These are phyloP conservation scores for Dendronephthya gigantea DNA, from an alignment of 64 coral and sea anemone genomes.

Conservation along the genomic window DNA sequence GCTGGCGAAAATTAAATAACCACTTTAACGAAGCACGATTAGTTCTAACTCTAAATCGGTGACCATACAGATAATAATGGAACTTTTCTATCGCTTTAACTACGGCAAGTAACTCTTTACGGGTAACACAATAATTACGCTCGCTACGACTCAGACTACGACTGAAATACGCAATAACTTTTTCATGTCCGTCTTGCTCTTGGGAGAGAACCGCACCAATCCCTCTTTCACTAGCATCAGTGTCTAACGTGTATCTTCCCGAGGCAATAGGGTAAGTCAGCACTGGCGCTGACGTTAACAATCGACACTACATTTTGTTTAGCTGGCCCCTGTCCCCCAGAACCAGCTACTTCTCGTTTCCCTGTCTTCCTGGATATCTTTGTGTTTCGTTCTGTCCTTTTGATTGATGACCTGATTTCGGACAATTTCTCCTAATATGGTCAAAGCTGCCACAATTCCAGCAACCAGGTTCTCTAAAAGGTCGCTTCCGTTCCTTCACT, in stretches of 20 bases:
- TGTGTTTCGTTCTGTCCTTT: no score
- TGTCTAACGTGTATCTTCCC: background rate
- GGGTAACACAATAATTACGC: no score
- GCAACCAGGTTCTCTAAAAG: no score
- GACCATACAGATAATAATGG: conserved; percentile 16
- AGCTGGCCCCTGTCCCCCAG: no score
- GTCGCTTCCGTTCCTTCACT: no score
- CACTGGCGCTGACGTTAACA: background rate
- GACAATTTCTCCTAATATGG: no score
- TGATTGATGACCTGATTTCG: no score
- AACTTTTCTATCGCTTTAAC: background rate
- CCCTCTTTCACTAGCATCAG: background rate
- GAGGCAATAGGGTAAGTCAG: background rate
- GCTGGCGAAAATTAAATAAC: background rate
- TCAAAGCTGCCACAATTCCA: no score
- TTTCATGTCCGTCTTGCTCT: no score
- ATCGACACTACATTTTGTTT: background rate
- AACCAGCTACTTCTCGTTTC: no score
- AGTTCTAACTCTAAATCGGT: conserved; percentile 16
- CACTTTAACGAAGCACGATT: conserved; percentile 40
- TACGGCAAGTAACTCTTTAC: background rate
- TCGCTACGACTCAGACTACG: background rate
- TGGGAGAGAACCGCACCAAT: background rate
- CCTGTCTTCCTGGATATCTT: no score
- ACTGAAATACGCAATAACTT: no score